Percentiles rank a stretch among this genome's conserved stretches.
Conservation (phyloP, 2,797 vertebrate genomes). For the Premnoplex brunnescens region DNA sequence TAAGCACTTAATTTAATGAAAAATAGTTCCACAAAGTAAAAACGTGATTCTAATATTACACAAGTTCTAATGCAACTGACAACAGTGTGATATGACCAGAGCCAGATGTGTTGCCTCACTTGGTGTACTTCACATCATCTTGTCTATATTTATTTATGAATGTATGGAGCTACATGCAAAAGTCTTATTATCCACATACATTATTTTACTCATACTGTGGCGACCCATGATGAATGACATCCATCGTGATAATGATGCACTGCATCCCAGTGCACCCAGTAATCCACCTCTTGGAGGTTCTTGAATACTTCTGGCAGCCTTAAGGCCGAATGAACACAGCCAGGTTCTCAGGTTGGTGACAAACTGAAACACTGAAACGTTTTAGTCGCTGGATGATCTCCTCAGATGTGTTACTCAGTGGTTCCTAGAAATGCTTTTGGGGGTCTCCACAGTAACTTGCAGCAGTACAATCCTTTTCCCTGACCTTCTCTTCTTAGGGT, state of each 20-base stretch:
- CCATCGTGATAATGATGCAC: fast-evolving
- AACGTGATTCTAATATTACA: not conserved
- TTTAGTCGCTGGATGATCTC: not conserved
- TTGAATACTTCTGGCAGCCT: not conserved
- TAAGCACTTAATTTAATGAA: slow-evolving; percentile 40
- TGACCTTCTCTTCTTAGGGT: not conserved
- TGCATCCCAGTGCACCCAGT: not conserved
- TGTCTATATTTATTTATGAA: not conserved
- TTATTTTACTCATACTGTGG: not conserved
- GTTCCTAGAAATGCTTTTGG: not conserved
- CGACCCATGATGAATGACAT: not conserved
- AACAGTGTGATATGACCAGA: not conserved
- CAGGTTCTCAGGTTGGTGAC: not conserved
- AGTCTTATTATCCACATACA: not conserved
- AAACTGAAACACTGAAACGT: not conserved
- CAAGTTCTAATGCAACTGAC: not conserved
- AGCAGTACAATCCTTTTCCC: not conserved
- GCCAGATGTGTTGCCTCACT: not conserved
- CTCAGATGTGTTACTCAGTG: not conserved
- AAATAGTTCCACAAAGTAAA: not conserved
- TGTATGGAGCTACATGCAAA: not conserved
- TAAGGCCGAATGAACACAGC: not conserved
- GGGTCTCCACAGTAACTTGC: not conserved
- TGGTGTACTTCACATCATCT: not conserved
- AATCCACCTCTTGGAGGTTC: not conserved